phyloP scores from a whole-genome alignment of 2,888 invertebrate genomes.

The Boloria selene region DNA sequence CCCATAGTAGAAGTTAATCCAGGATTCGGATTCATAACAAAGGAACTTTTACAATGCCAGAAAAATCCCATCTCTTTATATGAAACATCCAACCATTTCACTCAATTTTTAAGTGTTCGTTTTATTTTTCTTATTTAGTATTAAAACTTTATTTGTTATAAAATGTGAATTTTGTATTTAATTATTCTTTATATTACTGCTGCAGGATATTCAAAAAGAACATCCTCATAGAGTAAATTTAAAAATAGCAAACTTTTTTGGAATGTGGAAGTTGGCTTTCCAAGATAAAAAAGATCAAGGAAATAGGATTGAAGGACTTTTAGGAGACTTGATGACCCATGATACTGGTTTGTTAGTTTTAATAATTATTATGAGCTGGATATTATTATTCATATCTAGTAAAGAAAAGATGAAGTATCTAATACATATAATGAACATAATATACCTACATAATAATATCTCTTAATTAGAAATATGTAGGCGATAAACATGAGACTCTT shows the following conservation, averaged over 20 bases:
- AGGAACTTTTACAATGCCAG: conserved; percentile 78
- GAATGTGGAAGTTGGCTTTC: conserved; percentile 80
- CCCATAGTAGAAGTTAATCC: conserved; percentile 86
- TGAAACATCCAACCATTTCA: conserved; percentile 81
- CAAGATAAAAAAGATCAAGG: conserved; percentile 83
- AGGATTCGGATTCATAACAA: conserved; percentile 85
- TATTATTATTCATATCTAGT: too few species aligned
- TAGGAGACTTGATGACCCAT: conserved; percentile 78
- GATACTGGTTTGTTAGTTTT: conserved; percentile 61
- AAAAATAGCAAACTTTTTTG: conserved; percentile 81
- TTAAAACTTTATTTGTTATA: conserved; percentile 42
- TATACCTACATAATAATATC: too few species aligned
- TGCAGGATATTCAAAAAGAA: conserved; percentile 58
- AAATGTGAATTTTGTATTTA: not conserved
- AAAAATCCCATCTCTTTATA: conserved; percentile 81
- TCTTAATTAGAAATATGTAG: too few species aligned
- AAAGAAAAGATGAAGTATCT: too few species aligned
- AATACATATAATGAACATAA: too few species aligned
- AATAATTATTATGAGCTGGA: not conserved
- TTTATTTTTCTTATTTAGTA: not conserved
- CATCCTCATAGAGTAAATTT: conserved; percentile 68
- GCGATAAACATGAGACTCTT: too few species aligned
- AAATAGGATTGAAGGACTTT: conserved; percentile 75
- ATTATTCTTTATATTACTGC: not conserved
- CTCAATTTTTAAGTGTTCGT: conserved; percentile 69